A percentile compares a stretch with the other conserved stretches of the same genome.
These are phyloP conservation scores for Reinhardtius hippoglossoides DNA, from an alignment of 2,113 vertebrate genomes.

Conservation along the genomic window DNA sequence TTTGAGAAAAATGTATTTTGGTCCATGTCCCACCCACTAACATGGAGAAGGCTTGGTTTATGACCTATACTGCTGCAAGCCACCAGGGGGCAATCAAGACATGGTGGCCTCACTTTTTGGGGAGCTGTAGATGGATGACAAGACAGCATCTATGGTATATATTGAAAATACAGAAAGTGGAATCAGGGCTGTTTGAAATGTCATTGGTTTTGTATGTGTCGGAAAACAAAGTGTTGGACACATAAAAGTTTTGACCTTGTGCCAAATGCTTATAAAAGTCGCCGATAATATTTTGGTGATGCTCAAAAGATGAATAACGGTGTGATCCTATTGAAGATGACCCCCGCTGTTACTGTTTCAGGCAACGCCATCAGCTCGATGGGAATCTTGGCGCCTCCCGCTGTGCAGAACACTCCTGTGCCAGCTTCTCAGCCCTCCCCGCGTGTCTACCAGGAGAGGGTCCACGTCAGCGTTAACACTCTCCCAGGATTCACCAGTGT, in stretches of 20 bases:
- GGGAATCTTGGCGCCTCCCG: slow-evolving; percentile 70
- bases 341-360: slow-evolving; percentile 68
- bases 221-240: background rate
- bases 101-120: too few species aligned
- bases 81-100: too few species aligned
- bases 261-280: slow-evolving; percentile 17
- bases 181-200: background rate
- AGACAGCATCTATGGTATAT: too few species aligned
- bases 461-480: slow-evolving; percentile 73
- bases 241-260: too few species aligned
- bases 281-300: slow-evolving; percentile 16
- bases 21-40: too few species aligned
- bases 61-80: too few species aligned
- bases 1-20: too few species aligned
- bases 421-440: slow-evolving; percentile 73
- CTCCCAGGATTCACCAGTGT: slow-evolving; percentile 78
- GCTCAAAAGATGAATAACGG: slow-evolving; percentile 45
- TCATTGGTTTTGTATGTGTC: background rate
- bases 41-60: too few species aligned
- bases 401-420: slow-evolving; percentile 72
- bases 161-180: background rate
- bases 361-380: slow-evolving; percentile 81
- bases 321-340: slow-evolving; percentile 53
- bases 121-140: too few species aligned
- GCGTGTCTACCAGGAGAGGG: slow-evolving; percentile 65